These are phyloP conservation scores for Lycopodina hypogea DNA, from an alignment of 37 sponge, comb jelly and placozoan species.

Conservation along the genomic window DNA sequence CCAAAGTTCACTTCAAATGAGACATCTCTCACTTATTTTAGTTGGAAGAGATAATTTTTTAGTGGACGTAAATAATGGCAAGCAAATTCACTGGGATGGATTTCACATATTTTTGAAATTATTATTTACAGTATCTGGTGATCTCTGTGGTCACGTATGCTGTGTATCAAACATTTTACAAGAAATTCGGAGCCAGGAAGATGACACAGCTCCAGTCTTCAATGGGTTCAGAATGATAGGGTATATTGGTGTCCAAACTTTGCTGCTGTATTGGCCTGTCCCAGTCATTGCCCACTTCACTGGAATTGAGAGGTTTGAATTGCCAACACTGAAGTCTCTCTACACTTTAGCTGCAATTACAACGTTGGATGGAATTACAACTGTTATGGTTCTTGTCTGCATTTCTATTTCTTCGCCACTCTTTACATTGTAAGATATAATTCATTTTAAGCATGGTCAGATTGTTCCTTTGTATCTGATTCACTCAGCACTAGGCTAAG, in stretches of 20 bases:
- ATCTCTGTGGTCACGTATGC: slow-evolving; percentile 8
- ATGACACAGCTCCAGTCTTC: slow-evolving; percentile 54
- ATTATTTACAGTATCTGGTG: neutral
- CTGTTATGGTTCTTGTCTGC: slow-evolving; percentile 32
- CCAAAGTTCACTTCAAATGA: neutral
- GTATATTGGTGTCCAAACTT: slow-evolving; percentile 65
- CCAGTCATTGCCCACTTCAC: slow-evolving; percentile 13
- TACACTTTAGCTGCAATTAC: slow-evolving; percentile 28
- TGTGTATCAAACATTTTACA: slow-evolving; percentile 55
- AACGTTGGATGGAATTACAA: slow-evolving; percentile 45
- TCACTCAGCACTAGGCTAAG: too few species aligned
- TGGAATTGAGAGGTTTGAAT: slow-evolving; percentile 46
- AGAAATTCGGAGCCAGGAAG: slow-evolving; percentile 47
- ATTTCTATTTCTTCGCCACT: slow-evolving; percentile 67
- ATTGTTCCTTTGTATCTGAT: too few species aligned
- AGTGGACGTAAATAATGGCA: neutral
- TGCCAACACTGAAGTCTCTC: slow-evolving; percentile 26
- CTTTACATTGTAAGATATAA: slow-evolving; percentile 74
- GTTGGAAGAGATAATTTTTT: too few species aligned
- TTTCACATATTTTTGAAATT: too few species aligned
- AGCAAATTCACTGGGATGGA: neutral
- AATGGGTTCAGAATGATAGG: slow-evolving; percentile 70
- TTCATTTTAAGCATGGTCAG: too few species aligned
- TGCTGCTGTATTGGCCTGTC: slow-evolving; percentile 55
- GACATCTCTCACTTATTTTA: too few species aligned